phyloP scores from a whole-genome alignment of 2,888 invertebrate species.

The Ectemnius lituratus region DNA sequence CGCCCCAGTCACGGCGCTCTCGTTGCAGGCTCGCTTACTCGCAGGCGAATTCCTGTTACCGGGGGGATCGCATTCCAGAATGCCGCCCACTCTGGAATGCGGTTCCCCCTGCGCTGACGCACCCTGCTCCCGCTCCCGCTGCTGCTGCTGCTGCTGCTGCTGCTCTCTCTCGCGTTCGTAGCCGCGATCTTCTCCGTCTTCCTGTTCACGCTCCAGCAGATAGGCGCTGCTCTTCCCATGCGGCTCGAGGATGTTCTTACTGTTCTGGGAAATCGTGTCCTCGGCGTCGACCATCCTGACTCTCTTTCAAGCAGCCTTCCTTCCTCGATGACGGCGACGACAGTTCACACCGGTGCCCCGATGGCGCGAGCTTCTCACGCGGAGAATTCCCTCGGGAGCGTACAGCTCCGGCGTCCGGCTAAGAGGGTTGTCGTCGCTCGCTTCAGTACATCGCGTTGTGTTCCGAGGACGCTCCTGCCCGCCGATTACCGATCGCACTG shows the following conservation, averaged over 20 bases:
- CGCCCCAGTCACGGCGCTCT: conserved; percentile 68
- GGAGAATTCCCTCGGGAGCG: background rate
- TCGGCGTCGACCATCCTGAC: conserved; percentile 48
- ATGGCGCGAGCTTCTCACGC: conserved; percentile 6
- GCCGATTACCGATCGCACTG: conserved; percentile 29
- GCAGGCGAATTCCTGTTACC: conserved; percentile 72
- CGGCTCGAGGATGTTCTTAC: conserved; percentile 30
- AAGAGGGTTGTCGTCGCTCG: background rate
- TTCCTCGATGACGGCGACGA: background rate
- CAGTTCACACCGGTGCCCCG: conserved; percentile 1
- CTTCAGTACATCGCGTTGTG: background rate
- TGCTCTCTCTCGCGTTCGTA: conserved; percentile 67
- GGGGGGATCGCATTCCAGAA: conserved; percentile 75
- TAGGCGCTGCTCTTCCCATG: conserved; percentile 22
- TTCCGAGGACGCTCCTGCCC: conserved; percentile 5
- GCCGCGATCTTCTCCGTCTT: conserved; percentile 43
- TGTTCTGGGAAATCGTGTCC: conserved; percentile 64
- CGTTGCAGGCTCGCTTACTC: conserved; percentile 60
- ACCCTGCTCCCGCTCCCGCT: conserved; percentile 57
- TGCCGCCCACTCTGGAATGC: conserved; percentile 77
- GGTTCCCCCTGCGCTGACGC: conserved; percentile 69
- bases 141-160: conserved; percentile 46
- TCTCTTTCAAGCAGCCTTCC: conserved; percentile 8
- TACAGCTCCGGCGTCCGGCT: background rate
- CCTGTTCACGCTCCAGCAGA: conserved; percentile 20